Evolutionary conservation across 2,888 invertebrate species (phyloP).

Genomic region (Drosophila robusta): DNA sequence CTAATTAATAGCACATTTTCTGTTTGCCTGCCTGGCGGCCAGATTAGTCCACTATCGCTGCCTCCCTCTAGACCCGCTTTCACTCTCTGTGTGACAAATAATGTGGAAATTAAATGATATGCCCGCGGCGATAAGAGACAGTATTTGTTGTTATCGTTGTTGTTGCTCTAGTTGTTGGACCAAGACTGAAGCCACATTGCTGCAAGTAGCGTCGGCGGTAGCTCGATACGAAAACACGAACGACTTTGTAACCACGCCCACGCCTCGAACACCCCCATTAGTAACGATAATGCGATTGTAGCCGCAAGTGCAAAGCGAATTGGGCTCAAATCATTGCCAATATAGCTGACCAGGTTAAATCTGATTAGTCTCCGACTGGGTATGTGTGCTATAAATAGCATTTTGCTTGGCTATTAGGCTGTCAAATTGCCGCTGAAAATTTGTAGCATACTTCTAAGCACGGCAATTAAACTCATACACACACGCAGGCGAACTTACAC

Average conservation of each 20-base stretch:
- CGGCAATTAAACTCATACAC: conserved; percentile 51
- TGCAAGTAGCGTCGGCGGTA: conserved; percentile 35
- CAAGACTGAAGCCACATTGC: conserved; percentile 66
- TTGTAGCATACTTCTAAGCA: conserved; percentile 55
- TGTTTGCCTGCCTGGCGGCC: conserved; percentile 57
- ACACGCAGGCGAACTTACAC: conserved; percentile 2
- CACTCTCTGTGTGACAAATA: conserved; percentile 69
- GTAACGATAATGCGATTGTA: conserved; percentile 44
- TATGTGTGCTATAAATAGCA: conserved; percentile 40
- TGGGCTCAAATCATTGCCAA: conserved; percentile 13
- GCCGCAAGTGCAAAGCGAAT: conserved; percentile 28
- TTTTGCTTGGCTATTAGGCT: conserved; percentile 30
- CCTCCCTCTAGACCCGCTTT: neutral
- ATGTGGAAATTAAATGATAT: conserved; percentile 81
- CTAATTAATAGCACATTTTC: conserved; percentile 80
- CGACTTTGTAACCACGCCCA: conserved; percentile 16
- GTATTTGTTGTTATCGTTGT: conserved; percentile 36
- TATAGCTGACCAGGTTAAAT: conserved; percentile 39
- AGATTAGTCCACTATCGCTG: conserved; percentile 43
- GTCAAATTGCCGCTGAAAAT: conserved; percentile 52
- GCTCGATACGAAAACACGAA: conserved; percentile 1
- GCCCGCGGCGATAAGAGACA: conserved; percentile 69
- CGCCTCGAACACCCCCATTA: conserved; percentile 1
- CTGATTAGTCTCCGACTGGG: conserved; percentile 37
- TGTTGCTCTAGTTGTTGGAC: conserved; percentile 21